A percentile compares a stretch with the other conserved stretches of the same genome.
Conservation (phyloP, 2,113 vertebrate species). For the Podiceps cristatus region DNA sequence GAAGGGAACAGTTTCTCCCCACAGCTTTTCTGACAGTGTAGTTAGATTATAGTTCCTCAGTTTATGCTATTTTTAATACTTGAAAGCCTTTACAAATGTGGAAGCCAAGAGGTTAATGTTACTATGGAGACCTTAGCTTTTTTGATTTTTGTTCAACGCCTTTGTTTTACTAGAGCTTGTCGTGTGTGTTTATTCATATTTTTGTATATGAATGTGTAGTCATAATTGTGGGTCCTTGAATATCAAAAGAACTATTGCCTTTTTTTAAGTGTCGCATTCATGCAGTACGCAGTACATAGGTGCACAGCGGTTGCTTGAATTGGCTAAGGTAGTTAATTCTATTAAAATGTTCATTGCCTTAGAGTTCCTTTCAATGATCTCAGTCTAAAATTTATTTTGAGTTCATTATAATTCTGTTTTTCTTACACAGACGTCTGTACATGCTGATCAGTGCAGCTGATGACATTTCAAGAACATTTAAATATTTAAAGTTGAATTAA, state of each 20-base stretch:
- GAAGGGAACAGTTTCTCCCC: not conserved
- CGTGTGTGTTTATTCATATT: not conserved
- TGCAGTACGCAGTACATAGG: not conserved
- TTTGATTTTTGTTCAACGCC: not conserved
- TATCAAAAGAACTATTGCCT: not conserved
- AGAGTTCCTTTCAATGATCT: not conserved
- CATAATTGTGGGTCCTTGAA: not conserved
- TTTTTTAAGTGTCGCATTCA: not conserved
- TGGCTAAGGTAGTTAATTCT: not conserved
- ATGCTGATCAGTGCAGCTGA: not conserved
- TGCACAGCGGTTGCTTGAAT: not conserved
- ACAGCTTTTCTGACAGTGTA: not conserved
- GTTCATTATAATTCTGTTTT: not conserved
- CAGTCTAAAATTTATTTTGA: not conserved
- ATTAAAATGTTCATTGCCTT: not conserved
- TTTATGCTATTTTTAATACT: not conserved
- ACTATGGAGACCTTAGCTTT: not conserved
- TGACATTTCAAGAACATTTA: conserved; percentile 53
- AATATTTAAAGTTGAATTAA: conserved; percentile 53
- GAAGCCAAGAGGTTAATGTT: not conserved
- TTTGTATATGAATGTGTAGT: not conserved
- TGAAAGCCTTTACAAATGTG: not conserved
- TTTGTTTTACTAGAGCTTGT: not conserved
- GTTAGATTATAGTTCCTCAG: not conserved
- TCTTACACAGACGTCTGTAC: not conserved